These are phyloP conservation scores for Pterophyllum scalare DNA, from an alignment of 2,113 vertebrate species.

Conservation along the genomic window DNA sequence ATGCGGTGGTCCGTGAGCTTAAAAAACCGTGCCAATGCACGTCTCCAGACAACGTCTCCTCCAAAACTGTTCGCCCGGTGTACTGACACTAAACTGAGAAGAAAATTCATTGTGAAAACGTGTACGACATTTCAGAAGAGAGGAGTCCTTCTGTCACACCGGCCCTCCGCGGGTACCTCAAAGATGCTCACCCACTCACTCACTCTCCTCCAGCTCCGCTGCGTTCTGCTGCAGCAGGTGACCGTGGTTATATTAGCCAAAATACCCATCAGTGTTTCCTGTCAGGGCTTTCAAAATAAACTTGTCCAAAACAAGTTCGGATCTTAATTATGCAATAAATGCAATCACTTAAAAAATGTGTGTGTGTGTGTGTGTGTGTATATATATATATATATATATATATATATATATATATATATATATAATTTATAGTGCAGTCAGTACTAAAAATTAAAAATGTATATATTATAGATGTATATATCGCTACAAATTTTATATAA, in stretches of 20 bases:
- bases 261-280: neutral
- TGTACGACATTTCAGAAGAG: neutral
- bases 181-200: neutral
- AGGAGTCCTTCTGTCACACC: neutral
- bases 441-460: no score
- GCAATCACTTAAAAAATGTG: no score
- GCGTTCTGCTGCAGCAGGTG: constrained; percentile 57
- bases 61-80: neutral
- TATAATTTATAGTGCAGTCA: no score
- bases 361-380: no score
- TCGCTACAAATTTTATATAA: no score
- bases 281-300: constrained; percentile 47
- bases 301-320: neutral
- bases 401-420: no score
- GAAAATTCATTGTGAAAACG: neutral
- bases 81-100: neutral
- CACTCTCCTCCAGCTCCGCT: constrained; percentile 1
- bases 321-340: no score
- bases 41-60: neutral
- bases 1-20: neutral
- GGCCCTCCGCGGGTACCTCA: neutral
- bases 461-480: no score
- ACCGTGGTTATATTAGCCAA: neutral
- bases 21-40: neutral
- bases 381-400: no score